Percentiles rank a stretch among this genome's conserved stretches.
phyloP scores from a whole-genome alignment of 2,888 invertebrate genomes.

The Pyrrhosoma nymphula region DNA sequence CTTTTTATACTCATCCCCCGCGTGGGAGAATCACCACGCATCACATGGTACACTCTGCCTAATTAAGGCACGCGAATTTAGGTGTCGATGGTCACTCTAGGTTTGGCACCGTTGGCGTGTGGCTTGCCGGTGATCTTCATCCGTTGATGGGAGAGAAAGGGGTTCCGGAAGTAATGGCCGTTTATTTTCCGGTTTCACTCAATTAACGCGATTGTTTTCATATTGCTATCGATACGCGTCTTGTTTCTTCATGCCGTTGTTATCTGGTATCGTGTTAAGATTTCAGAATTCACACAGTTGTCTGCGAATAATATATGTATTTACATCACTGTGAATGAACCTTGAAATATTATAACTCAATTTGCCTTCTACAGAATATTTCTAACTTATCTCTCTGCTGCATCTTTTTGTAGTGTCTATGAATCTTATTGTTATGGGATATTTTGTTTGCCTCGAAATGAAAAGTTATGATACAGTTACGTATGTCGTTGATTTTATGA shows the following conservation, averaged over 20 bases:
- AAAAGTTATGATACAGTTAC: too few species aligned
- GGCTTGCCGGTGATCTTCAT: slow-evolving; percentile 17
- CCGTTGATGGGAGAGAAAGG: slow-evolving; percentile 51
- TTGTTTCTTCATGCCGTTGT: not conserved
- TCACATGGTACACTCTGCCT: not conserved
- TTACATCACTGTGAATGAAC: too few species aligned
- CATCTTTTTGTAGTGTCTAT: too few species aligned
- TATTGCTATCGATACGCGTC: not conserved
- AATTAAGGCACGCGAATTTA: not conserved
- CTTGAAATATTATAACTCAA: too few species aligned
- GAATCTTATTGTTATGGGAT: too few species aligned
- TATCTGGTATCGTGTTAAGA: too few species aligned
- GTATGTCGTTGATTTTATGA: too few species aligned
- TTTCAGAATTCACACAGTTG: too few species aligned
- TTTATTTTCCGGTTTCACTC: slow-evolving; percentile 59
- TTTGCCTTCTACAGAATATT: too few species aligned
- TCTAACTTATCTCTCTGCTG: too few species aligned
- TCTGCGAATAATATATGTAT: too few species aligned
- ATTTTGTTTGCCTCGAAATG: too few species aligned
- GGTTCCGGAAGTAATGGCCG: slow-evolving; percentile 45
- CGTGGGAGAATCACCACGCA: not conserved
- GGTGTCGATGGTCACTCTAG: not conserved
- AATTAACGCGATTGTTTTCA: not conserved
- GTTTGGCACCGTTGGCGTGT: slow-evolving; percentile 20
- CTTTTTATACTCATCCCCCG: not conserved